phyloP scores from a whole-genome alignment of 2,113 vertebrate genomes.

The Ochotona curzoniae region DNA sequence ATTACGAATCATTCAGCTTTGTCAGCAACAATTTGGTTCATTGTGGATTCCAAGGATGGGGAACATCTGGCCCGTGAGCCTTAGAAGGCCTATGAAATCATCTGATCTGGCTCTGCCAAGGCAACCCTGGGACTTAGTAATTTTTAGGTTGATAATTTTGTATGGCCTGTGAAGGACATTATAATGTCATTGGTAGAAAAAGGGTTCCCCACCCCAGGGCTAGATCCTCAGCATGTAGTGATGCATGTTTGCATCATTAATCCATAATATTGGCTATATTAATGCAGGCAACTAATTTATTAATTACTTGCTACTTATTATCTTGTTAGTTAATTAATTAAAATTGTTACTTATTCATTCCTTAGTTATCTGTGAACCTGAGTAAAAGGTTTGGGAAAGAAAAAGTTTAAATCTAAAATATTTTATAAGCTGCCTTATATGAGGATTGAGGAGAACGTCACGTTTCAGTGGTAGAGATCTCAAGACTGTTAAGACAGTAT shows the following conservation, averaged over 20 bases:
- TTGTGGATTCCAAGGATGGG: background rate
- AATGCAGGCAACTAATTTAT: background rate
- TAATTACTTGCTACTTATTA: background rate
- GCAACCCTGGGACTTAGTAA: too few species aligned
- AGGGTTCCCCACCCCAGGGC: background rate
- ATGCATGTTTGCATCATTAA: background rate
- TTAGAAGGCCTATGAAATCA: too few species aligned
- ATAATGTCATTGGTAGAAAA: too few species aligned
- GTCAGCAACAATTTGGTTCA: background rate
- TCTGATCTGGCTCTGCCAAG: too few species aligned
- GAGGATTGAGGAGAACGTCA: background rate
- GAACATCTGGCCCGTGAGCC: too few species aligned
- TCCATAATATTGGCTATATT: background rate
- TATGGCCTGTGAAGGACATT: too few species aligned
- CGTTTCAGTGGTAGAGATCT: conserved; percentile 20
- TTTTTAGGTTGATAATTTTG: too few species aligned
- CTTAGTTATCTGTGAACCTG: background rate
- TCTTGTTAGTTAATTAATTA: too few species aligned
- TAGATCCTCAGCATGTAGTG: background rate
- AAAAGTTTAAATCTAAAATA: conserved; percentile 21
- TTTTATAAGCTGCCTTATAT: background rate
- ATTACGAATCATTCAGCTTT: background rate
- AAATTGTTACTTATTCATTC: conserved; percentile 50
- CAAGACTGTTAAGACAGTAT: background rate
- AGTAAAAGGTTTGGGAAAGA: background rate